Percentiles rank a stretch among this genome's conserved stretches.
Evolutionary conservation across 2,888 invertebrate genomes (phyloP).

Genomic region (Leucophora obtusa): DNA sequence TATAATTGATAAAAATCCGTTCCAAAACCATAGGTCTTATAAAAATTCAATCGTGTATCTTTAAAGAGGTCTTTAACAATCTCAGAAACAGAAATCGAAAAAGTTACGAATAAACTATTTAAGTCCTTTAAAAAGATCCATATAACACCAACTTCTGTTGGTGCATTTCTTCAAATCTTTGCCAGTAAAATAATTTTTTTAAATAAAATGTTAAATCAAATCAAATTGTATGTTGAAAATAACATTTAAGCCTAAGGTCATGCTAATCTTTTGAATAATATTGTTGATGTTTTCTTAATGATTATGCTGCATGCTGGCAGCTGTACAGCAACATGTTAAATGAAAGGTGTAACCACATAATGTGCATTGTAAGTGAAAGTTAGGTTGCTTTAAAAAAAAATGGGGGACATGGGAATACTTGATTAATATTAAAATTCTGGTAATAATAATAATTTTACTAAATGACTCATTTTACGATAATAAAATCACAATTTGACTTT

Average conservation of each 20-base stretch:
- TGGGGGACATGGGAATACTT: background rate
- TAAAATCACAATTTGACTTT: background rate
- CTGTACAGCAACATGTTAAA: background rate
- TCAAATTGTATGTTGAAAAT: background rate
- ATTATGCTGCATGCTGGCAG: slow-evolving; percentile 1
- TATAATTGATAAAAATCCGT: too few relatives aligned
- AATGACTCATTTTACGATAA: background rate
- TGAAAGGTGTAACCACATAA: slow-evolving; percentile 16
- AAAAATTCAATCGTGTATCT: too few relatives aligned
- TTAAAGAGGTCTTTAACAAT: too few relatives aligned
- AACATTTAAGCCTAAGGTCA: background rate
- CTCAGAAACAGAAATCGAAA: too few relatives aligned
- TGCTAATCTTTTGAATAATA: background rate
- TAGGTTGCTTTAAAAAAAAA: background rate
- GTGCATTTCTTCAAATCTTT: too few relatives aligned
- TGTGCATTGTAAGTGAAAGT: slow-evolving; percentile 19
- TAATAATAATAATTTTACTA: background rate
- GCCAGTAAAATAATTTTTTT: too few relatives aligned
- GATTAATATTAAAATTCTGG: background rate
- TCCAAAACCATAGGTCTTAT: too few relatives aligned
- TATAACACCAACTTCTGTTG: too few relatives aligned
- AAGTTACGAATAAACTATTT: too few relatives aligned
- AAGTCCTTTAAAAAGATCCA: too few relatives aligned
- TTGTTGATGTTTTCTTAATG: slow-evolving; percentile 3
- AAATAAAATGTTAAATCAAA: too few relatives aligned